Evolutionary conservation across 2,888 invertebrate species (phyloP), one percentile per base, ranked within the genome.

Genomic region (Coelopa pilipes): DNA sequence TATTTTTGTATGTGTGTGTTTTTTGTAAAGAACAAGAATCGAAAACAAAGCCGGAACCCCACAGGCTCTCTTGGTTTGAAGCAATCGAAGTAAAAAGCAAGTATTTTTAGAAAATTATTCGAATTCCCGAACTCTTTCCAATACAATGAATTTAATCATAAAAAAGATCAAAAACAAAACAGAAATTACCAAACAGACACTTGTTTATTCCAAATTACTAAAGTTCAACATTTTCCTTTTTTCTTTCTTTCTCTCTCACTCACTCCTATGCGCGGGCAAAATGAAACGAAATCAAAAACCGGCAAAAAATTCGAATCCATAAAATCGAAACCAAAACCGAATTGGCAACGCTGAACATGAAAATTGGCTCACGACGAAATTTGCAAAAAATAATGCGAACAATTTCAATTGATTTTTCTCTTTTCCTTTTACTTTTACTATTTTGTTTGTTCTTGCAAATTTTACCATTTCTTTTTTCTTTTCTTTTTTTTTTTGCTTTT

Each of bases 151-250:
- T 69, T 69, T 55, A 49, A 19, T 69, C 12, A 46, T 59, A 57
- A 1, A 45, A 57, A n/a, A 45, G 57, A 55, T 46, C 17, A 45
- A 47, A 10, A 49, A 68, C n/a, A 68, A 53, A 5, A 68, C 17
- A 46, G 24, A 60, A 60, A 60, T 19, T 67, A 63, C 17, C 46
- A 46, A 17, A n/a, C 67, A 47, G 55, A 59, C 45, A 50, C 45
- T 46, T 65, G 24, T 69, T 69, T 72, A 75, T 75, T 72, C 68
- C 24, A 59, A 70, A 69, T 78, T 76, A 79, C 78, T 80, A 79
- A 79, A 79, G 72, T 74, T 76, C 60, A 57, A 75, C 78, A 75
- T 78, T 80, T 79, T 74, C 74, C 78, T 78, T 77, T 74, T 77
- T 78, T 75, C 67, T 74, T 72, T 73, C 74, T 74, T 75, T 74